These are phyloP conservation scores for Peromyscus melanophrys DNA, from an alignment of 2,797 vertebrate genomes.

Conservation along the genomic window DNA sequence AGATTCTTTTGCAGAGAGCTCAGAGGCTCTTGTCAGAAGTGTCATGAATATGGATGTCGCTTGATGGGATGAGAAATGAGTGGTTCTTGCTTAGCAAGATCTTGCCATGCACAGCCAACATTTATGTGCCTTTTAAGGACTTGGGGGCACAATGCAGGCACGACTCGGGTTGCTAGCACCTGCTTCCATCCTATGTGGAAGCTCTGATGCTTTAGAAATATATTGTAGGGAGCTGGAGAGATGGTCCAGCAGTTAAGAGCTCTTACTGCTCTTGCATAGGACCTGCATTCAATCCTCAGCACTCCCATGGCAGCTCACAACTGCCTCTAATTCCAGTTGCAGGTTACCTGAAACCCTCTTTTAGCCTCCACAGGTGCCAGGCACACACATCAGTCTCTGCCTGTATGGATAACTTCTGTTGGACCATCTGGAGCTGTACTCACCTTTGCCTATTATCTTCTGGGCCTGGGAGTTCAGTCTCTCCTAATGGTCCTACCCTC, in stretches of 20 bases:
- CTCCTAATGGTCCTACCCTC: not conserved
- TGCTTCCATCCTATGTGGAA: not conserved
- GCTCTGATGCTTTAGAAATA: not conserved
- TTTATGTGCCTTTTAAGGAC: not conserved
- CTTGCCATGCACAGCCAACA: not conserved
- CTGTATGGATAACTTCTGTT: not conserved
- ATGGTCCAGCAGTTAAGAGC: not conserved
- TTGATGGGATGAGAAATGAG: conserved; percentile 40
- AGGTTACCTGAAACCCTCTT: not conserved
- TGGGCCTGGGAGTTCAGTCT: not conserved
- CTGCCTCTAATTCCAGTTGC: too few relatives aligned
- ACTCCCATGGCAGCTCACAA: not conserved
- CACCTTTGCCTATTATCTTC: not conserved
- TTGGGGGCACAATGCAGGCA: not conserved
- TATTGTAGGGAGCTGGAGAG: not conserved
- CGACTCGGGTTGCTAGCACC: not conserved
- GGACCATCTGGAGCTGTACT: not conserved
- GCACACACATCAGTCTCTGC: not conserved
- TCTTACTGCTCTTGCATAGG: not conserved
- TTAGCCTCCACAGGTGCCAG: not conserved
- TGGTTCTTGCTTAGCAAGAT: not conserved
- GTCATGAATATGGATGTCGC: conserved; percentile 40
- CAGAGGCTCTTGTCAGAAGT: conserved; percentile 41
- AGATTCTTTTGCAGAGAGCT: not conserved
- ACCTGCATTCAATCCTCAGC: not conserved